Base-by-base conservation (phyloP, 2,888 invertebrate genomes). In the Melanargia galathea region DNA sequence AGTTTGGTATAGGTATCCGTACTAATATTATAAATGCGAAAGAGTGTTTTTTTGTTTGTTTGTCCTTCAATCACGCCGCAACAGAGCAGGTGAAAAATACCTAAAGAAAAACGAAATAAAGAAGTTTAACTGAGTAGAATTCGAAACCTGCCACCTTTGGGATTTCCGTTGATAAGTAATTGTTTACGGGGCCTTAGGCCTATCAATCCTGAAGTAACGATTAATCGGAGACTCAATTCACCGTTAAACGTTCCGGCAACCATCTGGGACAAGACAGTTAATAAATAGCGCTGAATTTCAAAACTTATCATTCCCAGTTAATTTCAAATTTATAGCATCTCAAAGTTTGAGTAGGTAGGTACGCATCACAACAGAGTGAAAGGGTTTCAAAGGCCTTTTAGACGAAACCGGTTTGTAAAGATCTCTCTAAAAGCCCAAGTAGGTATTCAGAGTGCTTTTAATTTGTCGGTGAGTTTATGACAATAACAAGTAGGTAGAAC, bases 391-490 rank as follows among this genome's bases (percentile, higher is more conserved):
- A 20, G 26, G 30, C 51, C 10, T 18, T 30, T 49, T 30, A 10
- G 30, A 51, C 33, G 33, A 35, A 52, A 52, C 35, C 35, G 35
- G 52, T 52, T 52, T 35, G 35, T 33, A 52, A 35, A 33, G 33
- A 52, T 33, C 11, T 13, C 35, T 20, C 49, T 49, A 49, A 49
- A 49, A 49, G n/a, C 26, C 11, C 33, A 20, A 51, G 35, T n/a
- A n/a, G n/a, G n/a, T 33, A 20, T 52, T 52, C 20, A 52, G 52
- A 52, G 35, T 35, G 52, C 52, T 35, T 35, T 11, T 35, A 52
- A 10, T 51, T 49, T 26, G 13, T 49, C 13, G 16, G 11, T 30
- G 51, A 35, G 52, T 51, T 51, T 20, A 48, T 26, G 30, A 16
- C n/a, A 26, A 10, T 26, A 30, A 49, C 2, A 30, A 20, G 16